Conservation (phyloP, 92 coral and sea anemone species). For the Virgularia gustaviana region DNA sequence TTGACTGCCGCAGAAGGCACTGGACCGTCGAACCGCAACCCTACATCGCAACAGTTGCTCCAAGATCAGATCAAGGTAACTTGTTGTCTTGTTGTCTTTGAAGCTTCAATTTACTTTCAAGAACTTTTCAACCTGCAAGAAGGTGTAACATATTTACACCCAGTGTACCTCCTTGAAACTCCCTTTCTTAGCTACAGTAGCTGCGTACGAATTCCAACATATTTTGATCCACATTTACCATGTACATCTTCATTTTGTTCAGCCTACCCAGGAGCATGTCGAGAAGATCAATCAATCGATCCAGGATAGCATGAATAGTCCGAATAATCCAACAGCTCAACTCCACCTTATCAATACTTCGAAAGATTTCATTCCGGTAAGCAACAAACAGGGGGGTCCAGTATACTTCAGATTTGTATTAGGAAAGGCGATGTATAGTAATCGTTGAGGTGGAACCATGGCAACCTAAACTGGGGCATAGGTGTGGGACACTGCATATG, state of each 20-base stretch:
- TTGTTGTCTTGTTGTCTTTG: no score
- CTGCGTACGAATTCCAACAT: no score
- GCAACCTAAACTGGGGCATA: no score
- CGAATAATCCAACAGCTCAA: conserved; percentile 80
- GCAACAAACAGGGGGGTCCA: no score
- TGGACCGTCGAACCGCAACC: conserved; percentile 90
- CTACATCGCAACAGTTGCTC: conserved; percentile 87
- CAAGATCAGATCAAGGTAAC: conserved; percentile 85
- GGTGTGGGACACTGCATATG: no score
- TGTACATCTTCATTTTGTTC: conserved; percentile 7
- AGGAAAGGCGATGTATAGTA: no score
- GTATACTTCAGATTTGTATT: neutral
- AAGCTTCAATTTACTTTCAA: no score
- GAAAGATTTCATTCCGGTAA: conserved; percentile 76
- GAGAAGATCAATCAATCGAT: conserved; percentile 72
- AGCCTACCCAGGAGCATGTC: conserved; percentile 85
- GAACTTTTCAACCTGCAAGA: no score
- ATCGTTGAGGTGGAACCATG: no score
- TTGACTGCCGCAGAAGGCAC: conserved; percentile 84
- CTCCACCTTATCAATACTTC: conserved; percentile 72
- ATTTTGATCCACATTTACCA: neutral
- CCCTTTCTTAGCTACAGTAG: no score
- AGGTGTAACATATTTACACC: no score
- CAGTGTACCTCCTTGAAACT: no score
- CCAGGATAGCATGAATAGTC: conserved; percentile 72